A percentile compares a stretch with the other conserved stretches of the same genome.
phyloP scores from a whole-genome alignment of 1,140 invertebrate genomes.

The Drosophila insularis region DNA sequence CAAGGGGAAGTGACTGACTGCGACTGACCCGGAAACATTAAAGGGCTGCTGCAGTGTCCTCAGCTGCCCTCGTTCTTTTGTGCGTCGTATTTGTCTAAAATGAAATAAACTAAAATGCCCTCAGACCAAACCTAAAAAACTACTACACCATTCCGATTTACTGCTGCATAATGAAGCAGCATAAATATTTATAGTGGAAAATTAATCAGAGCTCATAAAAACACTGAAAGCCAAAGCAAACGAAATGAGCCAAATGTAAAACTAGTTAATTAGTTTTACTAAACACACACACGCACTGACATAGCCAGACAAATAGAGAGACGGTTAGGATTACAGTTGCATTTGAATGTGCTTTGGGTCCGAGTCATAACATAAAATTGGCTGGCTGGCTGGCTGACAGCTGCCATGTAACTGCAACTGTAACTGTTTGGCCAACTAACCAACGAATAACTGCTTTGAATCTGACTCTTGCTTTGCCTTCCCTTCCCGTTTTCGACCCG shows the following conservation, averaged over 20 bases:
- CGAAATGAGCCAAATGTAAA: constrained; percentile 57
- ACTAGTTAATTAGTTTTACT: constrained; percentile 76
- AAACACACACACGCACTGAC: constrained; percentile 23
- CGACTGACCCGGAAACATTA: constrained; percentile 79
- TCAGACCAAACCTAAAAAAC: constrained; percentile 21
- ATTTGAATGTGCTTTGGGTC: constrained; percentile 28
- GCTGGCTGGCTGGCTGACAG: constrained; percentile 54
- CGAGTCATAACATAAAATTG: constrained; percentile 61
- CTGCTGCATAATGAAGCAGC: constrained; percentile 57
- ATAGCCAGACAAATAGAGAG: not conserved
- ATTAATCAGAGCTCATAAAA: constrained; percentile 71
- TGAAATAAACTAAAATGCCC: constrained; percentile 65
- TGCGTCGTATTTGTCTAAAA: constrained; percentile 32
- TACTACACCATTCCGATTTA: not conserved
- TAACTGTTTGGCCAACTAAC: constrained; percentile 46
- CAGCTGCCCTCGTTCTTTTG: constrained; percentile 37
- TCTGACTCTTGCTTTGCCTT: constrained; percentile 39
- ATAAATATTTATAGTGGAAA: constrained; percentile 76
- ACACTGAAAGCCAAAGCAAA: constrained; percentile 39
- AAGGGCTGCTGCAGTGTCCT: constrained; percentile 42
- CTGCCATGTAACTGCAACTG: constrained; percentile 66
- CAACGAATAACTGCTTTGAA: constrained; percentile 30
- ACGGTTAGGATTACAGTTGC: constrained; percentile 24
- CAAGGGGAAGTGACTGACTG: constrained; percentile 77
- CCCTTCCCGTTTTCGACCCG: not conserved